Conservation (phyloP, 2,797 vertebrate genomes). For the Psittacula derbiana region DNA sequence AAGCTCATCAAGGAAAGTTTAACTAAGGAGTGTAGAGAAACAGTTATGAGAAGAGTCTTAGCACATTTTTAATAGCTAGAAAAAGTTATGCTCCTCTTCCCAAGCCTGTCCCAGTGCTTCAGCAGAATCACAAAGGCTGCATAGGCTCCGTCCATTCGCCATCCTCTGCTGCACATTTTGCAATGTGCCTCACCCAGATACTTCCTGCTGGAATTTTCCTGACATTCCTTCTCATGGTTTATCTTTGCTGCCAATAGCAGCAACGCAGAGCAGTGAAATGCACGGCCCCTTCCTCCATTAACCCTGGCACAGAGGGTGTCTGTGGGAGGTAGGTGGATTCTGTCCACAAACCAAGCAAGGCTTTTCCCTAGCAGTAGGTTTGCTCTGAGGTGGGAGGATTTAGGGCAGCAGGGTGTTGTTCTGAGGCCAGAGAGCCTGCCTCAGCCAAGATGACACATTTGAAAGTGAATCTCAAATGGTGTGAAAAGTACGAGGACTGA, state of each 20-base stretch:
- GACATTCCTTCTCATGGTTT: not conserved
- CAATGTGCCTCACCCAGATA: rapidly evolving
- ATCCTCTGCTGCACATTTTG: not conserved
- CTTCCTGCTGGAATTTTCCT: not conserved
- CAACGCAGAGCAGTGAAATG: not conserved
- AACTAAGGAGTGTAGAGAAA: not conserved
- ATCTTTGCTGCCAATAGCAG: not conserved
- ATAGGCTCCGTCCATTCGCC: rapidly evolving
- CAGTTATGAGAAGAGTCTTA: not conserved
- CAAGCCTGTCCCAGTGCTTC: not conserved
- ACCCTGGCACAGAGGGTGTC: rapidly evolving
- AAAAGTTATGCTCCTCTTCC: not conserved
- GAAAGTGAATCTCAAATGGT: not conserved
- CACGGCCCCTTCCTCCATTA: not conserved
- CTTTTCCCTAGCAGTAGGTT: not conserved
- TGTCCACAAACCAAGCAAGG: not conserved
- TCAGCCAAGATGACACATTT: not conserved
- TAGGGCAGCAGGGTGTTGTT: not conserved
- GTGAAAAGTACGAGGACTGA: not conserved
- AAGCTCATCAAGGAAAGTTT: not conserved
- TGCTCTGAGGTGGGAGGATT: not conserved
- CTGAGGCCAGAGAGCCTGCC: not conserved
- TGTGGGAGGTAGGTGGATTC: not conserved
- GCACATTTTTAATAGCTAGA: not conserved
- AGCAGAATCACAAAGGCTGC: not conserved